Evolutionary conservation across 2,113 vertebrate species (phyloP), one percentile per base, ranked within the genome.

Genomic region (Psittacula cyanocephala): DNA sequence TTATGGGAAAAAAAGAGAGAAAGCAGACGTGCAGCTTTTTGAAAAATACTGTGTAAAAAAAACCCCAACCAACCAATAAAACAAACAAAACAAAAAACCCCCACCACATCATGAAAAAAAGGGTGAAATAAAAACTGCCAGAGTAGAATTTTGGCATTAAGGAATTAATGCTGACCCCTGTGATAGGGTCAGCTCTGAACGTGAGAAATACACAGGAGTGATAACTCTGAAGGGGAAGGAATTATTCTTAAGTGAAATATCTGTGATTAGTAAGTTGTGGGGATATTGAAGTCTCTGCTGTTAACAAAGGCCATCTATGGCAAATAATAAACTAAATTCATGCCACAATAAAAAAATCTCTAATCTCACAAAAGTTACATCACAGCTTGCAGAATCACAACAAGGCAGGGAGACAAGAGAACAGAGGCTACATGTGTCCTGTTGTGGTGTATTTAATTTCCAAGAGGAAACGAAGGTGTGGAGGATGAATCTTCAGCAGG

Each of bases 361-460:
- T 37, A 44, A 65, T 55, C 49, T 82, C 33, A 68, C 17, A 81
- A 74, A 67, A 93, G 57, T 31, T 23, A 44, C 17, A 1, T 59
- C 39, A 81, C 28, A 76, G 43, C 41, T 79, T 81, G 14, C 33
- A 63, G 47, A 87, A 67, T 39, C 57, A 71, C 50, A 86, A n/a
- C 0, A 44, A 89, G 28, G 57, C 28, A 70, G 7, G 12, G 10
- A 83, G 19, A 81, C 4, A 23, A 11, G 39, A 78, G 81, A 91
- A 80, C 0, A 64, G 19, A 49, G 17, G 5, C 4, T 59, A 2
- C 59, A 33, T 4, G 0, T 4, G 13, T 59, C 39, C 64, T 17
- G 3, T 75, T 90, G 52, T 19, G 20, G 2, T 15, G 37, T 31
- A 17, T n/a, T 29, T 67, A 62, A 28, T 43, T 10, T 25, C 8